Evolutionary conservation across 64 coral and sea anemone genomes (phyloP).

Genomic region (Stichodactyla mertensii): DNA sequence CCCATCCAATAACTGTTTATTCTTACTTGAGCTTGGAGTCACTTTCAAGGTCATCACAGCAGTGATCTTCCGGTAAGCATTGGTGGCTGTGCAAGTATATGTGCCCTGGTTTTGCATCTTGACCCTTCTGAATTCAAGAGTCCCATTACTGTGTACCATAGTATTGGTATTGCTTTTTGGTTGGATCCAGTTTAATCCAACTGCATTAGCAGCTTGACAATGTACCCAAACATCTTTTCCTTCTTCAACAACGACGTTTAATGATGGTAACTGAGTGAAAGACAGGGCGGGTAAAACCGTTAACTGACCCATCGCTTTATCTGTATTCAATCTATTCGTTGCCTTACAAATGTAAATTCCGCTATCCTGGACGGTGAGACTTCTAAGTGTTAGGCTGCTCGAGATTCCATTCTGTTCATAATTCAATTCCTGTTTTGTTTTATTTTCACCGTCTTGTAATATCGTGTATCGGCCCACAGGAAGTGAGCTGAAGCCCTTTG

Average conservation of each 20-base stretch:
- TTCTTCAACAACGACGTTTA: no score
- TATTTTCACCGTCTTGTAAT: not conserved
- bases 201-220: not conserved
- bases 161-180: not conserved
- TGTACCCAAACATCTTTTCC: not conserved
- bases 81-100: not conserved
- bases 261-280: not conserved
- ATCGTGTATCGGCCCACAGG: not conserved
- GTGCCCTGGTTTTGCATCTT: not conserved
- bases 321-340: not conserved
- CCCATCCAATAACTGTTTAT: no score
- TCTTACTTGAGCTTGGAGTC: no score
- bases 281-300: not conserved
- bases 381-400: not conserved
- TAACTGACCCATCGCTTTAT: not conserved
- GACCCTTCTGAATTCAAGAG: not conserved
- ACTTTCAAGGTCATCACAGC: no score
- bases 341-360: not conserved
- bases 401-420: not conserved
- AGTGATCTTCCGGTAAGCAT: not conserved
- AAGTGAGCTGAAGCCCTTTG: not conserved
- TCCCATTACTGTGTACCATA: not conserved
- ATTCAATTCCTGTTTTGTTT: not conserved
- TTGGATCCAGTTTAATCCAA: not conserved
- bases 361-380: not conserved